Conservation (phyloP, 2,113 vertebrate genomes). For the Irena cyanogastra region DNA sequence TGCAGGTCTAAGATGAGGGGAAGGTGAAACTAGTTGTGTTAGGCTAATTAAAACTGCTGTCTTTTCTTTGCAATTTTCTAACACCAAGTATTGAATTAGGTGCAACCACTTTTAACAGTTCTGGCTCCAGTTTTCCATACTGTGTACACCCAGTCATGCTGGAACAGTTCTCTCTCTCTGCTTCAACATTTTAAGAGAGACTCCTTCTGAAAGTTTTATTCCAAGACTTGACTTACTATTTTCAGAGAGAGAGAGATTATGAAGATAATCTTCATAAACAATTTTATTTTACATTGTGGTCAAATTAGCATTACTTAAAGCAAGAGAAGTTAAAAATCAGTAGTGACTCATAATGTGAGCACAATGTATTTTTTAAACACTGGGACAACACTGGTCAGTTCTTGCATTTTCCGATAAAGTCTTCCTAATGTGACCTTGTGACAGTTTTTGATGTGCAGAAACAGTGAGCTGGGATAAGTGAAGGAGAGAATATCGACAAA, state of each 20-base stretch:
- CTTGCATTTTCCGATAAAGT: neutral
- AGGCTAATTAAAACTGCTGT: neutral
- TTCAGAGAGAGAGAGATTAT: neutral
- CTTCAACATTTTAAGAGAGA: neutral
- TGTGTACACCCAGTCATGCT: neutral
- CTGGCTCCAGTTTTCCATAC: neutral
- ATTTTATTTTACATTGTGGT: neutral
- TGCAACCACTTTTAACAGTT: constrained; percentile 3
- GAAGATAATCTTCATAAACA: neutral
- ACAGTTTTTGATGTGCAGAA: neutral
- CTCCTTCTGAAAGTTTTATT: neutral
- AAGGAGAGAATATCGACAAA: neutral
- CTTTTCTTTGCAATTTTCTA: neutral
- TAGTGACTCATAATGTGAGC: neutral
- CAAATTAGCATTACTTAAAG: neutral
- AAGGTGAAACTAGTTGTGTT: neutral
- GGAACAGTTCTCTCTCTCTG: neutral
- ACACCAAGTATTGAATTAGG: neutral
- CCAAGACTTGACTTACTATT: neutral
- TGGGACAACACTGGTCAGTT: neutral
- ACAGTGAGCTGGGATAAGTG: neutral
- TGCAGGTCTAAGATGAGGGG: neutral
- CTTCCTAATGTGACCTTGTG: neutral
- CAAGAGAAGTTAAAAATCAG: neutral
- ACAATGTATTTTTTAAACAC: neutral